A percentile compares a stretch with the other conserved stretches of the same genome.
phyloP scores from a whole-genome alignment of 2,113 vertebrate species.

The Cyprinodon brontotheroides region DNA sequence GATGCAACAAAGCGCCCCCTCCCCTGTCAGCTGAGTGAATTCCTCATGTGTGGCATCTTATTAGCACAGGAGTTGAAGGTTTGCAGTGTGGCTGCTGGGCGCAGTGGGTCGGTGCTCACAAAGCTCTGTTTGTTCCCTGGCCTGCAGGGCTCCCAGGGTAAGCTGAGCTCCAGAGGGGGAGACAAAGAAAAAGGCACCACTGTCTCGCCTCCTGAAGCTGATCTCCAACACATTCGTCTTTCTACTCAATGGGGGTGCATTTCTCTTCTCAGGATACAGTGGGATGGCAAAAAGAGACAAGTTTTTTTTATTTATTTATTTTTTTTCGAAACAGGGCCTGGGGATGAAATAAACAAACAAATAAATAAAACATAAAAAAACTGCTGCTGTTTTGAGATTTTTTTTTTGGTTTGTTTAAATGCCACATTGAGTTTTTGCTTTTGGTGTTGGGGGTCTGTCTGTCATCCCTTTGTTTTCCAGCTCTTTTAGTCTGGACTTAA shows the following conservation, averaged over 20 bases:
- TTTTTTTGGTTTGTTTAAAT: constrained; percentile 57
- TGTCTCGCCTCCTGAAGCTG: constrained; percentile 66
- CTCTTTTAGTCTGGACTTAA: constrained; percentile 55
- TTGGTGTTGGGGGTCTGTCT: constrained; percentile 42
- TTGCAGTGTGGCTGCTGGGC: constrained; percentile 74
- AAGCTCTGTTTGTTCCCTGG: constrained; percentile 84
- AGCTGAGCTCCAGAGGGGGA: constrained; percentile 76
- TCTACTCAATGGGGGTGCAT: constrained; percentile 66
- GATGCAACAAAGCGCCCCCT: constrained; percentile 55
- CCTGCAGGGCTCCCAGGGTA: constrained; percentile 84
- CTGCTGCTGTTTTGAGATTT: constrained; percentile 41
- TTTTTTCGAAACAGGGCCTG: constrained; percentile 62
- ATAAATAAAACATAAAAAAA: constrained; percentile 47
- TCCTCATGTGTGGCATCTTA: constrained; percentile 72
- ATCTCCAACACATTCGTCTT: constrained; percentile 71
- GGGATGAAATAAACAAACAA: constrained; percentile 32
- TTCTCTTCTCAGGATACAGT: constrained; percentile 61
- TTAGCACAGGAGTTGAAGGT: constrained; percentile 68
- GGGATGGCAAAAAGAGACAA: constrained; percentile 67
- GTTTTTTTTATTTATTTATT: constrained; percentile 19
- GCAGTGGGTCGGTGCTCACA: constrained; percentile 78
- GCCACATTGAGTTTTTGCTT: constrained; percentile 63
- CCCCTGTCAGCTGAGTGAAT: constrained; percentile 45
- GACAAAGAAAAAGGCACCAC: constrained; percentile 70
- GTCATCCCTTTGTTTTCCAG: constrained; percentile 50